Evolutionary conservation across 2,113 vertebrate species (phyloP).

Genomic region (Spilogale gracilis): DNA sequence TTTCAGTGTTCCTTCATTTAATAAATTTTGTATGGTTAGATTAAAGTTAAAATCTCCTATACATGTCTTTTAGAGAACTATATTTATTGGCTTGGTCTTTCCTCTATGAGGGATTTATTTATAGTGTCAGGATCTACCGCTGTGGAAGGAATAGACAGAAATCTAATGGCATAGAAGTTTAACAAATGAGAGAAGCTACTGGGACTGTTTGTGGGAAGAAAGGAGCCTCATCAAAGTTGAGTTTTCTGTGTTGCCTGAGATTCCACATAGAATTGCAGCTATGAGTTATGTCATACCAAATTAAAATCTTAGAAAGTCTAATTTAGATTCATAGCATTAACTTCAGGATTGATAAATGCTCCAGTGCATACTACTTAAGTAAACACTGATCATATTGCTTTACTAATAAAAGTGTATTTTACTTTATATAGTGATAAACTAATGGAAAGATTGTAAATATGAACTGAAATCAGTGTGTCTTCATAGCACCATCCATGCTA

Average conservation of each 20-base stretch:
- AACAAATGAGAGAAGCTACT: neutral
- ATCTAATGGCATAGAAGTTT: neutral
- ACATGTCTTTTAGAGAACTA: slow-evolving; percentile 37
- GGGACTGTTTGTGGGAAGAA: neutral
- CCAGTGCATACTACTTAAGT: neutral
- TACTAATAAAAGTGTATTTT: slow-evolving; percentile 31
- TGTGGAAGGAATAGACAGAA: slow-evolving; percentile 26
- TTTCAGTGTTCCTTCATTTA: slow-evolving; percentile 50
- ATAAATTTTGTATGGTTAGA: slow-evolving; percentile 36
- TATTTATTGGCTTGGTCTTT: slow-evolving; percentile 20
- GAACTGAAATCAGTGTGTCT: neutral
- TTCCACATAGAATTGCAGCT: neutral
- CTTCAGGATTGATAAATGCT: slow-evolving; percentile 22
- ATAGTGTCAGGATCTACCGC: neutral
- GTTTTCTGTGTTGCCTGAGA: neutral
- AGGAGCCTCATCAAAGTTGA: neutral
- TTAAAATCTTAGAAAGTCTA: neutral
- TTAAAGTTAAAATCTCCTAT: slow-evolving; percentile 34
- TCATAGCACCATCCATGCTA: neutral
- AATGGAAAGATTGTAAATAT: slow-evolving; percentile 24
- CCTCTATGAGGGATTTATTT: neutral
- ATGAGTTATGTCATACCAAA: slow-evolving; percentile 26
- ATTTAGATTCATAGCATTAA: neutral
- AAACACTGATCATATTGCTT: slow-evolving; percentile 18
- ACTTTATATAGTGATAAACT: slow-evolving; percentile 28